Evolutionary conservation across 1,140 invertebrate genomes (phyloP).

Genomic region (Drosophila subobscura): DNA sequence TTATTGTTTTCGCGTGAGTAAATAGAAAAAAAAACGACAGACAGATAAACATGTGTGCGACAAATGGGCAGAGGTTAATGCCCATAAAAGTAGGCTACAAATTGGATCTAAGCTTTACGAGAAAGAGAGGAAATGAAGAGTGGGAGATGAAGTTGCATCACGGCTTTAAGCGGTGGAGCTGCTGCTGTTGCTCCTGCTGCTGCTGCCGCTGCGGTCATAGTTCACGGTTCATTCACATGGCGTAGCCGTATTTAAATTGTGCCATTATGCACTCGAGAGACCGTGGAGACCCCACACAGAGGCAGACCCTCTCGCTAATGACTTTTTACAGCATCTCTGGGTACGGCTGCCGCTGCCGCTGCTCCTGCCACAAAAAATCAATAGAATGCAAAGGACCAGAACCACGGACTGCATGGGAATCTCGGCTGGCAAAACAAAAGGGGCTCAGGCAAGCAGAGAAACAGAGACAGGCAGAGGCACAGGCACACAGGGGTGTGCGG

Average conservation of each 20-base stretch:
- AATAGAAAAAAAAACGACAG: slow-evolving; percentile 22
- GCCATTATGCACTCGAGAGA: slow-evolving; percentile 72
- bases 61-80: slow-evolving; percentile 5
- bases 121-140: too few species aligned
- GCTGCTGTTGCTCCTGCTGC: slow-evolving; percentile 34
- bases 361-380: slow-evolving; percentile 54
- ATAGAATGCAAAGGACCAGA: slow-evolving; percentile 68
- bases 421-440: slow-evolving; percentile 61
- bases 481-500: neutral
- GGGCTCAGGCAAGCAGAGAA: slow-evolving; percentile 19
- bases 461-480: neutral
- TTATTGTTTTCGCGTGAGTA: slow-evolving; percentile 69
- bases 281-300: slow-evolving; percentile 4
- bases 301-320: slow-evolving; percentile 59
- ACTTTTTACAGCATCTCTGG: slow-evolving; percentile 73
- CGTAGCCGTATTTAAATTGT: slow-evolving; percentile 77
- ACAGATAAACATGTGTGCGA: slow-evolving; percentile 13
- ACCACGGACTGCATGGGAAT: slow-evolving; percentile 53
- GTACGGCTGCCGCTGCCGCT: slow-evolving; percentile 9
- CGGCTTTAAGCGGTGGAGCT: slow-evolving; percentile 28
- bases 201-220: slow-evolving; percentile 53
- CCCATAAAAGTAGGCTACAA: too few species aligned
- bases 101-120: too few species aligned
- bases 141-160: slow-evolving; percentile 5
- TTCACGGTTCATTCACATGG: slow-evolving; percentile 76